These are phyloP conservation scores for Cantharis nigra DNA, from an alignment of 2,888 invertebrate species.

Conservation along the genomic window DNA sequence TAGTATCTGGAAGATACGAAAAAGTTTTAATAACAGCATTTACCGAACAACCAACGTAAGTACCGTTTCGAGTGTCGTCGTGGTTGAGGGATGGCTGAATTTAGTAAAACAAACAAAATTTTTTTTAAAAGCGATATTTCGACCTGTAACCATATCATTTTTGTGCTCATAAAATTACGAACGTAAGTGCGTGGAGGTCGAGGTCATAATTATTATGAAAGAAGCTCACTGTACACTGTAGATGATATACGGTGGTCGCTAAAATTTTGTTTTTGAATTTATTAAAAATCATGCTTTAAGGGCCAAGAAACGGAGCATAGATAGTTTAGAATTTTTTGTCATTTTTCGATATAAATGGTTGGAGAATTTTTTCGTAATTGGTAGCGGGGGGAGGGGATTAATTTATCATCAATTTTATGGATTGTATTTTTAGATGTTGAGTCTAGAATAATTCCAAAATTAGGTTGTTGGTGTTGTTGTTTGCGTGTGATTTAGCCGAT, in stretches of 20 bases:
- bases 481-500: conserved; percentile 10
- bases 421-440: conserved; percentile 9
- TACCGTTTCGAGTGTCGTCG: conserved; percentile 34
- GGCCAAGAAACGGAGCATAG: conserved; percentile 34
- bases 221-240: conserved; percentile 24
- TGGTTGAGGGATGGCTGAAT: conserved; percentile 28
- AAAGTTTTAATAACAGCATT: conserved; percentile 30
- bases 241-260: conserved; percentile 23
- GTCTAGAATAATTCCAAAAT: conserved; percentile 18
- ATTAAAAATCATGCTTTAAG: conserved; percentile 30
- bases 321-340: conserved; percentile 30
- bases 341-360: background rate
- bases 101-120: conserved; percentile 9
- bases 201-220: conserved; percentile 26
- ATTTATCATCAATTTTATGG: conserved; percentile 2
- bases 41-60: conserved; percentile 39
- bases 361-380: conserved; percentile 11
- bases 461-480: conserved; percentile 12
- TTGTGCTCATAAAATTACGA: conserved; percentile 10
- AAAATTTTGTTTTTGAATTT: conserved; percentile 25
- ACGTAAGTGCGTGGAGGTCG: conserved; percentile 12
- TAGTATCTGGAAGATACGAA: conserved; percentile 30
- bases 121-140: conserved; percentile 8
- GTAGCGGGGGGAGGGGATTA: conserved; percentile 29
- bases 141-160: conserved; percentile 22